Evolutionary conservation across 1,140 invertebrate species (phyloP), one percentile per base, ranked within the genome.

Genomic region (Neodiprion fabricii): DNA sequence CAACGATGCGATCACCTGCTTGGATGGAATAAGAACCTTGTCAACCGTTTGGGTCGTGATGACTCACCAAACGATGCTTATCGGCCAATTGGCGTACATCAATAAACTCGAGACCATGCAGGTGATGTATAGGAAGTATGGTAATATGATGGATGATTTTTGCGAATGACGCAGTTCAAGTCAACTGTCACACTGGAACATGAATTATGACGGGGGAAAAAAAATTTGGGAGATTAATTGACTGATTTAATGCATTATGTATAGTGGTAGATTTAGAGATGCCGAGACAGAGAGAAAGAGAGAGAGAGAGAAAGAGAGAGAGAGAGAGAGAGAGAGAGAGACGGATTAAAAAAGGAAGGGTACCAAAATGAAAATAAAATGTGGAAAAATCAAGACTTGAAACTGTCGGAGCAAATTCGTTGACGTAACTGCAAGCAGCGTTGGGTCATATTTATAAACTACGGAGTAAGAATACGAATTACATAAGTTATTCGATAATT

Each of bases 21-120:
- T 74, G 67, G 73, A 53, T 1, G 73, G 73, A 53, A 71, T 74
- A 23, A 40, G 48, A 17, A 50, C 68, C 48, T 21, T 71, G 28
- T 74, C 73, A 11, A 74, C 68, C 40, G 40, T 50, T 9, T 74
- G 68, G 73, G 49, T 74, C 14, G 69, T 74, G 28, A 74, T 74
- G 73, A 74, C 73, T 17, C 73, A 74, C 47, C 73, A 74, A 65
- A 12, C 70, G 28, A 50, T 74, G 49, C 73, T 74, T 8, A 74
- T 74, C 14, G 47, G 70, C 48, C 70, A 71, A 9, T 40, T 50
- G 17, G 67, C 68, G 50, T 74, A 61, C 50, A 23, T 71, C 53
- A 53, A 74, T 53, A 65, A 74, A 28, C 21, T 74, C 12, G 48
- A 74, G 40, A 71, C 69, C 70, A 49, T 74, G 53, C 53, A 61